Conservation (phyloP, 2,888 invertebrate species). For the Aromia moschata region DNA sequence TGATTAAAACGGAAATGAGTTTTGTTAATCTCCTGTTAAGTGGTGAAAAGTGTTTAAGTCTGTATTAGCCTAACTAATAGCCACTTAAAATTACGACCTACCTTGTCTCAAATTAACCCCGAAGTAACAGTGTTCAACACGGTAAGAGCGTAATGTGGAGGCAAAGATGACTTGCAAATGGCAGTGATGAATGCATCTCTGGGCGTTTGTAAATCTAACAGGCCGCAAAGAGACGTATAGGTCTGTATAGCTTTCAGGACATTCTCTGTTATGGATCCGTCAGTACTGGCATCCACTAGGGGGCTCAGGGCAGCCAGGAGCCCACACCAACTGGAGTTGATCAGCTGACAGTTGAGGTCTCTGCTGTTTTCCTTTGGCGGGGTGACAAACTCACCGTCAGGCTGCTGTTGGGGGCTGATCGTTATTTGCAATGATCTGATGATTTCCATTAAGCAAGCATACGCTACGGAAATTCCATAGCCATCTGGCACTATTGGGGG, state of each 20-base stretch:
- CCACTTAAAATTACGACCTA: no score
- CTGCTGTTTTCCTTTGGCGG: conserved; percentile 59
- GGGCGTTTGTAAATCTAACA: conserved; percentile 78
- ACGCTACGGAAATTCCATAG: conserved; percentile 95
- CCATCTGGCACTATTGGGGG: conserved; percentile 95
- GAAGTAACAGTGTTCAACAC: conserved; percentile 76
- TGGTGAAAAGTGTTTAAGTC: no score
- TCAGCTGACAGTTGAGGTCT: conserved; percentile 75
- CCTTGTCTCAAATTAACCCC: conserved; percentile 58
- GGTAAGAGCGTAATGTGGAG: conserved; percentile 93
- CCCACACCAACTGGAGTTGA: conserved; percentile 96
- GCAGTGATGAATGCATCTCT: conserved; percentile 95
- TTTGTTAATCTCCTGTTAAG: no score
- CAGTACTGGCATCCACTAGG: conserved; percentile 93
- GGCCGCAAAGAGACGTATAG: conserved; percentile 88
- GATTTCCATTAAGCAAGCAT: conserved; percentile 91
- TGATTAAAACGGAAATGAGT: no score
- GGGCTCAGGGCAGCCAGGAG: conserved; percentile 90
- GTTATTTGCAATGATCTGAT: conserved; percentile 85
- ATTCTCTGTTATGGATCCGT: conserved; percentile 90
- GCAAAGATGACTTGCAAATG: conserved; percentile 95
- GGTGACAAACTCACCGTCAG: conserved; percentile 41
- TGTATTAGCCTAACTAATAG: no score
- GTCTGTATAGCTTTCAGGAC: conserved; percentile 92
- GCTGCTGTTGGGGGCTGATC: conserved; percentile 68